These are phyloP conservation scores for Hemicrepidius hirtus DNA, from an alignment of 2,888 invertebrate genomes.

Conservation along the genomic window DNA sequence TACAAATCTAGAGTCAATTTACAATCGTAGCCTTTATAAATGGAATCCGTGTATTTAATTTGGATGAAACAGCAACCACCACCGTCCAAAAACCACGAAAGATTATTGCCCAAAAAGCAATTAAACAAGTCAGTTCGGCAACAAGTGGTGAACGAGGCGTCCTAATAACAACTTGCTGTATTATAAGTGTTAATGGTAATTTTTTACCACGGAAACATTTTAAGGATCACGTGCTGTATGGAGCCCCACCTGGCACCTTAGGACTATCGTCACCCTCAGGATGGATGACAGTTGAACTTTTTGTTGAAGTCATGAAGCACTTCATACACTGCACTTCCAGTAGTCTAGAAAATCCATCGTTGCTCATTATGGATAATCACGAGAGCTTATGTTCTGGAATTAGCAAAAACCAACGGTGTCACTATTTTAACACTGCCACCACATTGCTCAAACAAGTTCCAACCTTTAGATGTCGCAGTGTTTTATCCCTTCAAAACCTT, in stretches of 20 bases:
- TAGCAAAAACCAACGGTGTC: slow-evolving; percentile 59
- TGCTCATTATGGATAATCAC: too few species aligned
- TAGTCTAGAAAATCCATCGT: too few species aligned
- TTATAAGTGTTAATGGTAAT: neutral
- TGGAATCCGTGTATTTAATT: slow-evolving; percentile 47
- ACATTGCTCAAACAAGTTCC: too few species aligned
- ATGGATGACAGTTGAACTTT: too few species aligned
- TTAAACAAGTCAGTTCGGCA: slow-evolving; percentile 44
- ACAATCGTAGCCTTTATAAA: slow-evolving; percentile 47
- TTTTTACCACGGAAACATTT: too few species aligned
- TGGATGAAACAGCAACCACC: slow-evolving; percentile 52
- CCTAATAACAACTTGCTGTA: neutral
- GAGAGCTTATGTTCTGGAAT: slow-evolving; percentile 50
- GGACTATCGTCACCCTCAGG: too few species aligned
- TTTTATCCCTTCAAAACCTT: slow-evolving; percentile 14
- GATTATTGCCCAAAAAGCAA: slow-evolving; percentile 42
- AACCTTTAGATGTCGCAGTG: slow-evolving; percentile 30
- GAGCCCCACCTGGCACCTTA: too few species aligned
- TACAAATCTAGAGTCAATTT: slow-evolving; percentile 41
- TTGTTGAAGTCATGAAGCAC: too few species aligned
- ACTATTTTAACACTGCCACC: slow-evolving; percentile 30
- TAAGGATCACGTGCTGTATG: too few species aligned
- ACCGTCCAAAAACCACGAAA: slow-evolving; percentile 43
- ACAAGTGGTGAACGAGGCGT: slow-evolving; percentile 31
- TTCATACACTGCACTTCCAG: too few species aligned